Base-by-base conservation (phyloP, 2,888 invertebrate genomes). In the Conchocele bisecta region DNA sequence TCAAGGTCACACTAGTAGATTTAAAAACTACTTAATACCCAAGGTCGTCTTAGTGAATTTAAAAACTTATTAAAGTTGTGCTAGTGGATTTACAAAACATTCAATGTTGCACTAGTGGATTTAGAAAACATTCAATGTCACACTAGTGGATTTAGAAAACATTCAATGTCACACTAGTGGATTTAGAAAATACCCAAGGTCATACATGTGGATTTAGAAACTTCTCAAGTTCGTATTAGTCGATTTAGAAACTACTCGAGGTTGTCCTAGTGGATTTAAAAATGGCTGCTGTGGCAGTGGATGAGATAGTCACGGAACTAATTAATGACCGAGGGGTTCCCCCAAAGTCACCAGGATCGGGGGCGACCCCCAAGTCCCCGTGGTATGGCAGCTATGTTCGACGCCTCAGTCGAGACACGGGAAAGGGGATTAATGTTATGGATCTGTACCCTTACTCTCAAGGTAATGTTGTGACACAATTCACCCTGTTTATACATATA, bases 341-440 rank as follows among this genome's bases (percentile, higher is more conserved):
- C n/a, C n/a, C n/a, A n/a, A n/a, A n/a, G n/a, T n/a, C 53, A 15
- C 33, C 42, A 54, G 54, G 58, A 15, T 46, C 24, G 26, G 66
- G 44, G n/a, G 22, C 58, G 1, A 58, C 66, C 4, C 65, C 61
- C n/a, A 74, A 74, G 22, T 67, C 77, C 17, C 67, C 74, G 1
- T 77, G 77, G 77, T 77, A 77, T 28, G 77, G 77, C 26, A 67
- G 60, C 24, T 77, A 77, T 46, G 77, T 77, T n/a, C 54, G 74
- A 24, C 59, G 70, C 60, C 60, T 77, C 13, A 71, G 70, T 60
- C 44, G 73, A 3, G 68, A 67, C 63, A 71, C 67, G 39, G 74
- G 71, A 26, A 51, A 72, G 59, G 76, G 72, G 37, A 60, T 65
- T 26, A 77, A 74, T 61, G 77, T 77, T 2, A 56, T 58, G 71